A percentile compares a stretch with the other conserved stretches of the same genome.
phyloP scores from a whole-genome alignment of 2,888 invertebrate species.

The Cartodere bifasciata region DNA sequence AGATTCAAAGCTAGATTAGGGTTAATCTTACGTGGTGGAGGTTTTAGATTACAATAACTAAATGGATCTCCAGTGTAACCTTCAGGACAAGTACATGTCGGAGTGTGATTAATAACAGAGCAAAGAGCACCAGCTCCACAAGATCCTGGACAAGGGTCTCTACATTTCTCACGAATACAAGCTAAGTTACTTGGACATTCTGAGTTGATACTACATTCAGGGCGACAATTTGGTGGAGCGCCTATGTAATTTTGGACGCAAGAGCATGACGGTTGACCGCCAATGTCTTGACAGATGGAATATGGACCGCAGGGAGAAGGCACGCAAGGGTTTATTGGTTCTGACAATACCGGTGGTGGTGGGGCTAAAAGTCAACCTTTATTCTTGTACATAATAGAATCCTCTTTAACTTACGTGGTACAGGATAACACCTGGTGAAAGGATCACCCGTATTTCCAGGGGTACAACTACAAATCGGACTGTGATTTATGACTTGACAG shows the following conservation, averaged over 20 bases:
- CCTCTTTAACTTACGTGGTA: constrained; percentile 24
- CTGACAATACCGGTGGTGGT: constrained; percentile 23
- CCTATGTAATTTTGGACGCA: constrained; percentile 46
- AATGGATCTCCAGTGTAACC: constrained; percentile 54
- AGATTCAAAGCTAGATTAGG: constrained; percentile 26
- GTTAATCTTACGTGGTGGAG: constrained; percentile 28
- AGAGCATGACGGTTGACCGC: constrained; percentile 44
- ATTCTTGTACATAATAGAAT: background rate
- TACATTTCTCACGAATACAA: constrained; percentile 44
- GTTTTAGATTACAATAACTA: constrained; percentile 39
- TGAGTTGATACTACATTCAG: constrained; percentile 51
- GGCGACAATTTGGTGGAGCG: constrained; percentile 51
- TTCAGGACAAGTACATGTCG: constrained; percentile 50
- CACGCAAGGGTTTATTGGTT: constrained; percentile 44
- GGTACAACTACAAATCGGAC: constrained; percentile 59
- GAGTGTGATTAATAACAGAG: constrained; percentile 53
- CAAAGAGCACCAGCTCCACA: constrained; percentile 52
- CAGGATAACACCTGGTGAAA: constrained; percentile 28
- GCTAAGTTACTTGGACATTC: constrained; percentile 47
- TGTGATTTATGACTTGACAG: constrained; percentile 57
- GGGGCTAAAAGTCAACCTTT: constrained; percentile 20
- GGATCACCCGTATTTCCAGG: constrained; percentile 55
- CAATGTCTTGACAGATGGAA: constrained; percentile 55
- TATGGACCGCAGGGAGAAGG: constrained; percentile 75
- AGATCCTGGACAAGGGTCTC: constrained; percentile 49